Conservation (phyloP, 2,797 vertebrate genomes). For the Enteromius argenteus region DNA sequence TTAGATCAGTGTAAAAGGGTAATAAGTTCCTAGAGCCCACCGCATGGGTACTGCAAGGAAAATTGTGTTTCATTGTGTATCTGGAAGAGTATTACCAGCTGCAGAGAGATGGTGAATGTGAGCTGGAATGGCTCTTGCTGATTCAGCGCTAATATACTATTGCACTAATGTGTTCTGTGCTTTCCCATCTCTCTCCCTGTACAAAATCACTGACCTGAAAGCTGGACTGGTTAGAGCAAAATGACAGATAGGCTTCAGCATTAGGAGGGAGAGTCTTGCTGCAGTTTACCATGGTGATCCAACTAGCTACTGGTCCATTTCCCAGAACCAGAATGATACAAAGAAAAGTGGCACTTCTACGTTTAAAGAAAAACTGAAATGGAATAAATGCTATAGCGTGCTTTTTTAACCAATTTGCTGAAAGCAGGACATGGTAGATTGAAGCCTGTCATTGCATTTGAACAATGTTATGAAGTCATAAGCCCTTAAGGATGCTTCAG, state of each 20-base stretch:
- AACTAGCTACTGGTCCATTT: background rate
- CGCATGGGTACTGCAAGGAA: constrained; percentile 37
- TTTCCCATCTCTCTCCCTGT: constrained; percentile 48
- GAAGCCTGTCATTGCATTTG: background rate
- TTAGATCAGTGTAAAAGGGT: constrained; percentile 27
- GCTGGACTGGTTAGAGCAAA: constrained; percentile 42
- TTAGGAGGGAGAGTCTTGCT: constrained; percentile 25
- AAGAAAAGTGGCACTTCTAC: constrained; percentile 1
- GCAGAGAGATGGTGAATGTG: constrained; percentile 46
- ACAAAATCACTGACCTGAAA: constrained; percentile 60
- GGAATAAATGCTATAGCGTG: background rate
- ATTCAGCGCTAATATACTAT: constrained; percentile 54
- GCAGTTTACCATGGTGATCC: constrained; percentile 42
- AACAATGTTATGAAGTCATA: background rate
- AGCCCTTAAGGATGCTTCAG: background rate
- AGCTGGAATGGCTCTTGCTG: constrained; percentile 54
- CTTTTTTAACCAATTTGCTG: constrained; percentile 18
- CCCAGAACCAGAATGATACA: constrained; percentile 2
- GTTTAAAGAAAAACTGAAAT: background rate
- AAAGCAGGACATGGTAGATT: background rate
- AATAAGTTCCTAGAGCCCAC: constrained; percentile 12
- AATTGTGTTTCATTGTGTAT: constrained; percentile 44
- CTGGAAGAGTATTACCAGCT: constrained; percentile 32
- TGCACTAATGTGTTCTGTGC: constrained; percentile 55
- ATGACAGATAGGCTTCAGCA: constrained; percentile 43